These are phyloP conservation scores for Scleropages formosus DNA, from an alignment of 2,797 vertebrate genomes.

Conservation along the genomic window DNA sequence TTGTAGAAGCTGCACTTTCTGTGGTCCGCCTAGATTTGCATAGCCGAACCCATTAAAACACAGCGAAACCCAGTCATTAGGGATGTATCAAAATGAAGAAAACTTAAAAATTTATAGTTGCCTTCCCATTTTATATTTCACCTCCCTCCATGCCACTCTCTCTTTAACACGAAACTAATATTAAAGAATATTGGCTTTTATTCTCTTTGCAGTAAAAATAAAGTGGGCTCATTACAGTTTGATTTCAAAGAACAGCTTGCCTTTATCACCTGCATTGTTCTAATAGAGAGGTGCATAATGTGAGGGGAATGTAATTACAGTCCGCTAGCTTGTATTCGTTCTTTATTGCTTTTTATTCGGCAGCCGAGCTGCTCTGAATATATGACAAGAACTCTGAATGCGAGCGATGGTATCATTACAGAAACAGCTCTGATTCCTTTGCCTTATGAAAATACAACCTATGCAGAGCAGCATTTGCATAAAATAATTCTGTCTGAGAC, in stretches of 20 bases:
- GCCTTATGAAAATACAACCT: background rate
- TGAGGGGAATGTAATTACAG: conserved; percentile 63
- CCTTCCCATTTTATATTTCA: background rate
- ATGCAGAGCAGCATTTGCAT: conserved; percentile 19
- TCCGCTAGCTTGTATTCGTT: conserved; percentile 44
- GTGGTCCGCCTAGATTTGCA: too few relatives aligned
- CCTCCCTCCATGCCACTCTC: background rate
- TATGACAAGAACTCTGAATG: background rate
- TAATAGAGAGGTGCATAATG: conserved; percentile 58
- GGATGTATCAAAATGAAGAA: background rate
- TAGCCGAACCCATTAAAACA: too few relatives aligned
- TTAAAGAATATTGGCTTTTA: conserved; percentile 55
- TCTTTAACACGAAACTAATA: conserved; percentile 55
- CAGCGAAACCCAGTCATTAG: too few relatives aligned
- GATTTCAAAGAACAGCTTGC: conserved; percentile 52
- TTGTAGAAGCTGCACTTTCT: too few relatives aligned
- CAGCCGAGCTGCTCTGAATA: conserved; percentile 2
- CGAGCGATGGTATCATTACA: conserved; percentile 48
- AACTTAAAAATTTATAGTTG: background rate
- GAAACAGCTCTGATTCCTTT: conserved; percentile 31
- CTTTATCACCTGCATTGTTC: conserved; percentile 55
- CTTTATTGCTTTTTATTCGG: conserved; percentile 28
- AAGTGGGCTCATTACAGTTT: conserved; percentile 62
- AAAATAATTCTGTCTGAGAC: background rate
- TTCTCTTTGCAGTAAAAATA: conserved; percentile 57